phyloP scores from a whole-genome alignment of 1,140 invertebrate genomes.

The Trinorchestia longiramus region DNA sequence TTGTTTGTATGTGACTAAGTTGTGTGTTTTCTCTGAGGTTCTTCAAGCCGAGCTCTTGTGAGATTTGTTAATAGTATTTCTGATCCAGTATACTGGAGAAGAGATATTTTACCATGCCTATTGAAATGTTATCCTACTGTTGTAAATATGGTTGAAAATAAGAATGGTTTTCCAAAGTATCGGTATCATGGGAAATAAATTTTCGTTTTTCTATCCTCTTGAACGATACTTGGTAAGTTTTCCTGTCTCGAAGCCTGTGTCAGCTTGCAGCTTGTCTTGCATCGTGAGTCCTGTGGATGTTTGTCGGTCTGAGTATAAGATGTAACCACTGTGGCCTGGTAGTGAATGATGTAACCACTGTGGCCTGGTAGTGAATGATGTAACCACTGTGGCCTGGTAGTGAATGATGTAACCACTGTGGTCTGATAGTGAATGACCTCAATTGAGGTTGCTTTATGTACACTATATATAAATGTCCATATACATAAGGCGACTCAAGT shows the following conservation, averaged over 20 bases:
- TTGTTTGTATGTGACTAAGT: too few relatives aligned
- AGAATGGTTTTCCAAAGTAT: neutral
- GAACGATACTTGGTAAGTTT: neutral
- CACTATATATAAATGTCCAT: neutral
- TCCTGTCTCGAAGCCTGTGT: neutral
- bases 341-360: too few relatives aligned
- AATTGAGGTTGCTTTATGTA: neutral
- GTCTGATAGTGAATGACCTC: conserved; percentile 39
- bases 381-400: too few relatives aligned
- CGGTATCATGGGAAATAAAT: neutral
- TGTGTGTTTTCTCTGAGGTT: too few relatives aligned
- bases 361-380: too few relatives aligned
- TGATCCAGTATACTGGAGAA: neutral
- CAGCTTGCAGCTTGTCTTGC: neutral
- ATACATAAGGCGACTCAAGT: neutral
- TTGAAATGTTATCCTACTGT: neutral
- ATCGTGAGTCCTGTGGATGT: neutral
- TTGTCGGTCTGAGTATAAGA: neutral
- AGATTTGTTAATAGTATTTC: neutral
- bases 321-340: neutral
- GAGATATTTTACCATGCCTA: neutral
- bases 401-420: neutral
- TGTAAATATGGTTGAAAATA: neutral
- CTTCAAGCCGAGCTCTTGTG: neutral
- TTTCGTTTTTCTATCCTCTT: neutral